These are phyloP conservation scores for Dendrocincla fuliginosa DNA, from an alignment of 2,797 vertebrate genomes.

Conservation along the genomic window DNA sequence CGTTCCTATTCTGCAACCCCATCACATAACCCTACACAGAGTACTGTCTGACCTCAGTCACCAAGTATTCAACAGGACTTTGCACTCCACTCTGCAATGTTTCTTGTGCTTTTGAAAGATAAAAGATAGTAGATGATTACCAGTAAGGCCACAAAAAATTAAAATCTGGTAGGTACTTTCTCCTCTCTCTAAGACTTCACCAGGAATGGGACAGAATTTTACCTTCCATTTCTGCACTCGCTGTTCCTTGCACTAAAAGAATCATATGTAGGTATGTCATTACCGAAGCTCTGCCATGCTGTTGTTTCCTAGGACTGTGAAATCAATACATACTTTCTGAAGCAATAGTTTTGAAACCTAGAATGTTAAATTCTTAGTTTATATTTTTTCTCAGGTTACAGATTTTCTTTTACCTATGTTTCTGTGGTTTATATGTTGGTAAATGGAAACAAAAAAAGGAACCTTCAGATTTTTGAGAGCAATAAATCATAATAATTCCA, in stretches of 20 bases:
- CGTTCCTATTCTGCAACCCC: neutral
- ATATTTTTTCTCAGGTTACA: neutral
- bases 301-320: neutral
- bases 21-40: neutral
- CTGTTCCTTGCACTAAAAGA: neutral
- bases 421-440: neutral
- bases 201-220: neutral
- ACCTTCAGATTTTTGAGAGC: neutral
- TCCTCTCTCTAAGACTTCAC: neutral
- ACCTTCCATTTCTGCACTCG: neutral
- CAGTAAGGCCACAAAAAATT: neutral
- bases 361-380: neutral
- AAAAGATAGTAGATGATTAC: neutral
- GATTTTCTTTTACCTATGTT: neutral
- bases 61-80: neutral
- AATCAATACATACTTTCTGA: neutral
- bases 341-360: neutral
- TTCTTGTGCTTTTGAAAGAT: neutral
- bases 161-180: neutral
- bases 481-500: neutral
- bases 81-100: neutral
- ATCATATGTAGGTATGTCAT: neutral
- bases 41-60: neutral
- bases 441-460: neutral
- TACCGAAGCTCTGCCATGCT: neutral